Conservation (phyloP, 2,888 invertebrate species). For the Athrips mouffetella region DNA sequence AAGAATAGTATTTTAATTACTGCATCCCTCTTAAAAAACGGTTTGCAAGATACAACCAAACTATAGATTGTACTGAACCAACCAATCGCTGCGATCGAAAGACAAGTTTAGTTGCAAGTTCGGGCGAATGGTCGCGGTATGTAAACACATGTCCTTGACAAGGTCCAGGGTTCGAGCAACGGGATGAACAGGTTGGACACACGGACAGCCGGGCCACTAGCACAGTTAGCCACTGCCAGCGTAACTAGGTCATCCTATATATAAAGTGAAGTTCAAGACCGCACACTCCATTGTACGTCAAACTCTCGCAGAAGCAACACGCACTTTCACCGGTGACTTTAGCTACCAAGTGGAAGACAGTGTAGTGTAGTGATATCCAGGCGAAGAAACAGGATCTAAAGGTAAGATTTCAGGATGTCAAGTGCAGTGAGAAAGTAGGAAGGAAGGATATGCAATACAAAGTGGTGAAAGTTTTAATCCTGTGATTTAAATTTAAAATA, state of each 20-base stretch:
- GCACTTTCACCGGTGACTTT: constrained; percentile 70
- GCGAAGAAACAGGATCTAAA: constrained; percentile 48
- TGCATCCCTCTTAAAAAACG: too few species aligned
- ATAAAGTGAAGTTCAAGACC: constrained; percentile 91
- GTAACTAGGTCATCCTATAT: constrained; percentile 90
- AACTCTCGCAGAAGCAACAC: constrained; percentile 67
- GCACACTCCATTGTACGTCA: constrained; percentile 79
- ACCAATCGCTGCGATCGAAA: neutral
- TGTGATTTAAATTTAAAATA: neutral
- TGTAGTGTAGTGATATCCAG: constrained; percentile 65
- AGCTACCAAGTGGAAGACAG: constrained; percentile 58
- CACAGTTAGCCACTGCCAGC: constrained; percentile 71
- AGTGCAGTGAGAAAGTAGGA: constrained; percentile 2
- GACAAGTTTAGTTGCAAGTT: too few species aligned
- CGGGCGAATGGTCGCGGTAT: neutral
- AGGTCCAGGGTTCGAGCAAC: constrained; percentile 45
- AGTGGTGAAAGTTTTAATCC: neutral
- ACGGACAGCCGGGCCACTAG: constrained; percentile 48
- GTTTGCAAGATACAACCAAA: too few species aligned
- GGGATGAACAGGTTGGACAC: constrained; percentile 63
- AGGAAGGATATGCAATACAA: neutral
- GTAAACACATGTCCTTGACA: constrained; percentile 42
- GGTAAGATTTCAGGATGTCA: constrained; percentile 47
- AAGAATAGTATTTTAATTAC: too few species aligned
- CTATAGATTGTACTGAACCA: neutral